Percentiles rank a stretch among this genome's conserved stretches.
Evolutionary conservation across 2,888 invertebrate genomes (phyloP).

Genomic region (Pyrgus malvae): DNA sequence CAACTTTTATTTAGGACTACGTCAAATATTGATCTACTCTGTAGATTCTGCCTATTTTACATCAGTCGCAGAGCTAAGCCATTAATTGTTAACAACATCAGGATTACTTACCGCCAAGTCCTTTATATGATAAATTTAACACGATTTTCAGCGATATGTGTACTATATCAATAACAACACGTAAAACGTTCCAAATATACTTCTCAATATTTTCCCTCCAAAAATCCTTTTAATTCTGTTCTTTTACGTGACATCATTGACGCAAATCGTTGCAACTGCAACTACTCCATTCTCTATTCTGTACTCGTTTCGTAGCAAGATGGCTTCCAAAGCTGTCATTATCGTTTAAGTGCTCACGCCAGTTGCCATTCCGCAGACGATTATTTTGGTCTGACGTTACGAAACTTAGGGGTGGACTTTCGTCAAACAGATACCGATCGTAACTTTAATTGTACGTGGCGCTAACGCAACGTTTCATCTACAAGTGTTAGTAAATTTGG

Average conservation of each 20-base stretch:
- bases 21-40: too few species aligned
- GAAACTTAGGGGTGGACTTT: slow-evolving; percentile 57
- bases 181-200: too few species aligned
- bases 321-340: slow-evolving; percentile 33
- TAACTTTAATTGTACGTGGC: slow-evolving; percentile 78
- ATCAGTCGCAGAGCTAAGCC: too few species aligned
- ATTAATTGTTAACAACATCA: too few species aligned
- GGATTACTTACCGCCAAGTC: too few species aligned
- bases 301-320: slow-evolving; percentile 22
- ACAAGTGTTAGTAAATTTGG: slow-evolving; percentile 47
- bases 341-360: slow-evolving; percentile 36
- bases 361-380: slow-evolving; percentile 38
- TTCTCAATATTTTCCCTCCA: too few species aligned
- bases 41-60: too few species aligned
- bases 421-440: slow-evolving; percentile 76
- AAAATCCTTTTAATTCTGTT: too few species aligned
- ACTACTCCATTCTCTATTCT: slow-evolving; percentile 9
- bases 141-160: too few species aligned
- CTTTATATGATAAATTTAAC: too few species aligned
- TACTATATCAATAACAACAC: too few species aligned
- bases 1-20: too few species aligned
- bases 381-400: slow-evolving; percentile 57
- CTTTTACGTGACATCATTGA: not conserved
- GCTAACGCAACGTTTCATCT: slow-evolving; percentile 73
- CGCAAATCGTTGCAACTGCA: slow-evolving; percentile 2